Evolutionary conservation across 2,797 vertebrate species (phyloP), one percentile per base, ranked within the genome.

Genomic region (Ispidina picta): DNA sequence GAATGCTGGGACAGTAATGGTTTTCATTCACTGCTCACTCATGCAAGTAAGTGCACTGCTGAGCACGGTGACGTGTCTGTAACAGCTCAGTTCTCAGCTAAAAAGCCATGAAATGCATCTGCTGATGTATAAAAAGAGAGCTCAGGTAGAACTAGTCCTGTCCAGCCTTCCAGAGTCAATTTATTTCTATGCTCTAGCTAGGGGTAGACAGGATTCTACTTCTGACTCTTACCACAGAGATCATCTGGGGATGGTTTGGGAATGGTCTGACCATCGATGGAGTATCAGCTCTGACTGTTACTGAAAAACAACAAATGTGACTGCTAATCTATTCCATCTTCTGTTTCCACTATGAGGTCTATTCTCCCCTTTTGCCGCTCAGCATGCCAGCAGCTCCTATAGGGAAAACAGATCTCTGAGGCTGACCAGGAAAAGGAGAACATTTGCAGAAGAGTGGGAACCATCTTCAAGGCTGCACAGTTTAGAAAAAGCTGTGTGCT

Each of bases 31-130:
- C 82, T 92, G 96, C 81, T 95, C 93, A 83, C 91, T 97, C 97
- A 94, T 91, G 97, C 94, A 75, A 81, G 73, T 96, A 97, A 97
- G 94, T 91, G 86, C 74, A 95, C 90, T 95, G 96, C 96, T 89
- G 94, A 93, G 95, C 93, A 92, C 17, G 46, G 90, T 93, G 93
- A 96, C 92, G 86, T 94, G 92, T 95, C 90, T 92, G 26, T 74
- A 75, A 86, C 88, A 81, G 90, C 89, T 87, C 22, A 39, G 89
- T 96, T 97, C 95, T 58, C 92, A 88, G 95, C 94, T 96, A 95
- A 97, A 97, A 97, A 96, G 90, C 83, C 95, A 95, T 91, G 93
- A 96, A 97, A 98, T 94, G 44, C 76, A 95, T 95, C 89, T 94
- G 87, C 78, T 93, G 85, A 90, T 90, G 83, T 92, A 70, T 83